phyloP scores from a whole-genome alignment of 2,888 invertebrate genomes.

The Cistogaster globosa region DNA sequence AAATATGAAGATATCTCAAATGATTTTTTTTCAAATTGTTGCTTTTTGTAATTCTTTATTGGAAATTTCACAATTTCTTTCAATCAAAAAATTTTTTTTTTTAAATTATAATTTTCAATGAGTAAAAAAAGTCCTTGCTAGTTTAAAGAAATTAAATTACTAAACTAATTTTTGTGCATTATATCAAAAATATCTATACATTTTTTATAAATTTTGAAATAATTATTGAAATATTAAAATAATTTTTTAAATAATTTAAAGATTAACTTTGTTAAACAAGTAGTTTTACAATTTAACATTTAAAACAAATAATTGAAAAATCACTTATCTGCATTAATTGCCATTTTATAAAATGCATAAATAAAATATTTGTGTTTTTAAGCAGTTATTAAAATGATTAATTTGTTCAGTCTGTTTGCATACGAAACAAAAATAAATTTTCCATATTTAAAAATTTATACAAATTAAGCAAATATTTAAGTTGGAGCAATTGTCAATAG shows the following conservation, averaged over 20 bases:
- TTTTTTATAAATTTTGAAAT: no score
- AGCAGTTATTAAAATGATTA: constrained; percentile 18
- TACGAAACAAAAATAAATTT: constrained; percentile 28
- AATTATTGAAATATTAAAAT: no score
- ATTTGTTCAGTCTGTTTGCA: constrained; percentile 14
- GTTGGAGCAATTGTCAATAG: constrained; percentile 33
- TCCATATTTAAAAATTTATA: constrained; percentile 34
- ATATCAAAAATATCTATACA: no score
- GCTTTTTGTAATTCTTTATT: no score
- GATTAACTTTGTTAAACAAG: not conserved
- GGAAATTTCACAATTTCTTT: no score
- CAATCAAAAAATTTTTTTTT: no score
- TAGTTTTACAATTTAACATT: not conserved
- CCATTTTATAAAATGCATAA: not conserved
- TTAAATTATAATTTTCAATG: no score
- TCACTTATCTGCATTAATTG: not conserved
- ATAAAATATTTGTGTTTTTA: not conserved
- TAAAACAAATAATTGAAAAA: not conserved
- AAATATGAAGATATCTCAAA: no score
- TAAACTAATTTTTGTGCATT: no score
- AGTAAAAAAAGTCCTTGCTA: no score
- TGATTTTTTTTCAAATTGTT: no score
- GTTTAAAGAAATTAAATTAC: no score
- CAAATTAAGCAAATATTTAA: constrained; percentile 50
- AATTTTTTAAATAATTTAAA: not conserved